Conservation (phyloP, 2,888 invertebrate species). For the Macaria notata region DNA sequence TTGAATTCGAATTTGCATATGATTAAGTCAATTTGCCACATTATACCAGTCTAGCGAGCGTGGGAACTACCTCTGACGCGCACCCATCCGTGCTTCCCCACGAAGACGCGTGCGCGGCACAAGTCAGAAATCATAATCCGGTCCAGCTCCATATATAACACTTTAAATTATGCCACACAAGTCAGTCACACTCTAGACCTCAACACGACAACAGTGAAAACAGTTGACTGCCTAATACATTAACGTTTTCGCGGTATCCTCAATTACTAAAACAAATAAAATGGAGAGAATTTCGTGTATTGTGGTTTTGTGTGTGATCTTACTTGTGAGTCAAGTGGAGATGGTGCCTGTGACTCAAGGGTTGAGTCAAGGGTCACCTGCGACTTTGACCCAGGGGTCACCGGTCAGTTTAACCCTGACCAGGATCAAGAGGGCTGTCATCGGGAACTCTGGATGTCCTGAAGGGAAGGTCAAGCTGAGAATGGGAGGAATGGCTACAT, state of each 20-base stretch:
- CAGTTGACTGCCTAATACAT: too few relatives aligned
- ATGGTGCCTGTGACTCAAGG: slow-evolving; percentile 1
- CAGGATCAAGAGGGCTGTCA: neutral
- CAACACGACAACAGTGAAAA: too few relatives aligned
- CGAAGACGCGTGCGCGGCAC: neutral
- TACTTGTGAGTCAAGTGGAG: slow-evolving; percentile 4
- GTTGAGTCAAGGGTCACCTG: neutral
- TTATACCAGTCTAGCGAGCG: too few relatives aligned
- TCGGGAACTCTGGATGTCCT: neutral
- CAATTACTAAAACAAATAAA: too few relatives aligned
- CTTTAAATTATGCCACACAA: neutral
- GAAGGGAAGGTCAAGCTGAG: neutral
- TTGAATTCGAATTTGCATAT: too few relatives aligned
- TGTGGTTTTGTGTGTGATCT: slow-evolving; percentile 3
- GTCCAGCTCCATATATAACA: neutral
- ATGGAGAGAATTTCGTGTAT: neutral
- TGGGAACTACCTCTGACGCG: neutral
- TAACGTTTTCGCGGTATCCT: too few relatives aligned
- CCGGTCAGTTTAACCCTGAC: neutral
- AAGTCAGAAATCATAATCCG: neutral
- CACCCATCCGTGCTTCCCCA: neutral
- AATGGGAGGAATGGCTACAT: neutral
- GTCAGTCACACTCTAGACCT: too few relatives aligned
- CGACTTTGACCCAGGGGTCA: neutral
- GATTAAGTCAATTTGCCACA: too few relatives aligned